Evolutionary conservation across 2,113 vertebrate genomes (phyloP), one percentile per base, ranked within the genome.

Genomic region (Nesoenas mayeri): DNA sequence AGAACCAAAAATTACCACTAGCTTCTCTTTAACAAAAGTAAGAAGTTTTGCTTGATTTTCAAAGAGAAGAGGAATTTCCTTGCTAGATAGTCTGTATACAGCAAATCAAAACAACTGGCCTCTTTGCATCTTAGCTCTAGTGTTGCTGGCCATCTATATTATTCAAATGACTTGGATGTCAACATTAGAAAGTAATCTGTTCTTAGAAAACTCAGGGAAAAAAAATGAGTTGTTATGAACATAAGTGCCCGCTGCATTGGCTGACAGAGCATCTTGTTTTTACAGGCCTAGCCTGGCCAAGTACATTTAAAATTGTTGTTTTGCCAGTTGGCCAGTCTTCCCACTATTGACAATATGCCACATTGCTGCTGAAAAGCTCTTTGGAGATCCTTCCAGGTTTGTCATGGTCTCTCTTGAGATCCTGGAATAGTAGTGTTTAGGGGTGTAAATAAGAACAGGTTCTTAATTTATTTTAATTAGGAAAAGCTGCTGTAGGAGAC

Each of bases 141-240:
- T 73, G 22, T n/a, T 83, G 21, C 34, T 88, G 38, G 79, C 70
- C 64, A 38, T 69, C 81, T 85, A 81, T 80, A 5, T 91, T 97
- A 92, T 96, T 96, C 83, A 65, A 60, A 81, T 87, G 62, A 74
- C 67, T 94, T 89, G 65, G 50, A 25, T 53, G 34, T 79, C 44
- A 64, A 31, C 9, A 25, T 53, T 64, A 80, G 24, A 38, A 79
- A 89, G 24, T 31, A 71, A 74, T 81, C 84, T 42, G 65, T 91
- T 91, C 80, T 85, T 89, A 31, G 74, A 92, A 91, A 89, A 72
- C 66, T 79, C 32, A 3, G 48, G 40, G 11, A 2, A 21, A 32
- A 32, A 81, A 72, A 79, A 54, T 22, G 16, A 66, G 18, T 85
- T 87, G 26, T 75, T 82, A 31, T 5, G 50, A 87, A 61, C 31